Evolutionary conservation across 2,888 invertebrate species (phyloP), one percentile per base, ranked within the genome.

Genomic region (Subacronicta megacephala): DNA sequence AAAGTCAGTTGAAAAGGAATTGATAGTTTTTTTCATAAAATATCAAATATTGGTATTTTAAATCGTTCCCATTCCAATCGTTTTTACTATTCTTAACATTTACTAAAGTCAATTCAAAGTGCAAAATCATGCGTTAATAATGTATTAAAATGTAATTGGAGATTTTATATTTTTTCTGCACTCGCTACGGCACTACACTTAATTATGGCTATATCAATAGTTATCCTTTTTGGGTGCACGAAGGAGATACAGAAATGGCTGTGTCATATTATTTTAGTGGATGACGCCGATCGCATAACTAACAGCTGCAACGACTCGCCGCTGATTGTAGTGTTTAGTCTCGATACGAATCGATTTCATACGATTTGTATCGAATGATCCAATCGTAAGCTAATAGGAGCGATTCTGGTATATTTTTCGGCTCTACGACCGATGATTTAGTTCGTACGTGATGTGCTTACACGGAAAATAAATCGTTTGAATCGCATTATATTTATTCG

Each of bases 191-290:
- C 47, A 56, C 73, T 78, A 84, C 81, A 77, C 77, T 80, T 88
- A 92, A 92, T 90, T 87, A 86, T 81, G 84, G 86, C 83, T 84
- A 84, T 84, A 86, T 83, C 78, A 80, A 85, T 85, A 87, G 87
- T 88, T 85, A 83, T 90, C 83, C 84, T 88, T 90, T 89, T 90
- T 88, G 85, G 87, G 83, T 82, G 80, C 83, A 79, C 82, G 84
- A 80, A 84, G 85, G 84, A 86, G 85, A 88, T 85, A 81, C 89
- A 88, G 85, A 92, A 94, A 93, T 78, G 92, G 93, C 93, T 93
- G 89, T 93, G 93, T 93, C 94, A 93, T 93, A 93, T 93, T 93
- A 93, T 93, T 93, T 93, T 92, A 94, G 93, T 90, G 93, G 92
- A 89, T 92, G 91, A 91, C 90, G 90, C 86, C 87, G 89, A 82